Percentiles rank a stretch among this genome's conserved stretches.
Conservation (phyloP, 2,797 vertebrate species). For the Macrochelys suwanniensis region DNA sequence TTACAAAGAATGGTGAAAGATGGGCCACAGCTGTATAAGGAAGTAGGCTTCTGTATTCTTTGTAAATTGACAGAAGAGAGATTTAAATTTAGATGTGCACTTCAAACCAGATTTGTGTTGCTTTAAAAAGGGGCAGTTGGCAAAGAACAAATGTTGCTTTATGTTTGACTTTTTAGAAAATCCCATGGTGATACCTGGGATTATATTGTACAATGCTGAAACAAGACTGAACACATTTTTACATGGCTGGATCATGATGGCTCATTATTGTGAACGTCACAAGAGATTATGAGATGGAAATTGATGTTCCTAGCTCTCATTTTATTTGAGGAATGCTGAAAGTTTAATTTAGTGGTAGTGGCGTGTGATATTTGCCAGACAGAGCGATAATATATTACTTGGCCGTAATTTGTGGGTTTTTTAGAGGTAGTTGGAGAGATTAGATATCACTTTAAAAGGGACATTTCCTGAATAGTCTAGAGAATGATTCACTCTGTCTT, state of each 20-base stretch:
- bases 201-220: background rate
- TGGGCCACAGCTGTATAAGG: background rate
- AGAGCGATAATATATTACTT: background rate
- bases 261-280: conserved; percentile 14
- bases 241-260: background rate
- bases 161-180: background rate
- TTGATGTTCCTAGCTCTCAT: background rate
- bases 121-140: background rate
- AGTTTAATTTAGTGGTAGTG: conserved; percentile 15
- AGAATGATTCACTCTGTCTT: background rate
- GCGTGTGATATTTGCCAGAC: conserved; percentile 5
- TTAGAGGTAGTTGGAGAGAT: background rate
- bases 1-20: background rate
- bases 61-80: background rate
- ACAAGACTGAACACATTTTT: background rate
- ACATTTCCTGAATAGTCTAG: background rate
- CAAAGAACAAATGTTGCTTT: background rate
- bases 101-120: background rate
- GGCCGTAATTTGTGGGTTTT: background rate
- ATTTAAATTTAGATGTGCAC: background rate
- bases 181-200: background rate
- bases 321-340: background rate
- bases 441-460: background rate
- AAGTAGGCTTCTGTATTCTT: background rate
- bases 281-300: conserved; percentile 32